Evolutionary conservation across 1,140 invertebrate genomes (phyloP).

Genomic region (Cydia fagiglandana): DNA sequence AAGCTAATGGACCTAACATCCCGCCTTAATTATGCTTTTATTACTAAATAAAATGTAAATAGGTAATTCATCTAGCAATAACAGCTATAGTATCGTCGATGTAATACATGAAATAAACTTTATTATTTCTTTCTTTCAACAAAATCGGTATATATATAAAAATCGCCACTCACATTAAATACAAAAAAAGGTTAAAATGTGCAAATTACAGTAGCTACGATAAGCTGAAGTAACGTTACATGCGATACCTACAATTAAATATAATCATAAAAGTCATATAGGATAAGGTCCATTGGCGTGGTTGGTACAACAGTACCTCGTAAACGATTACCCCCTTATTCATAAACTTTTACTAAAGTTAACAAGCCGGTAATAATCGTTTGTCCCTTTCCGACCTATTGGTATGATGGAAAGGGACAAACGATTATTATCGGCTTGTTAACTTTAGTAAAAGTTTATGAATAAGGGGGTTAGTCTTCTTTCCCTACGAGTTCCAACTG

Average conservation of each 20-base stretch:
- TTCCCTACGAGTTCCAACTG: neutral
- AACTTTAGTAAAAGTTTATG: too few relatives aligned
- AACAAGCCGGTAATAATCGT: too few relatives aligned
- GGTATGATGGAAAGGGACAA: too few relatives aligned
- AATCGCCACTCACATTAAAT: neutral
- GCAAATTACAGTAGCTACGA: neutral
- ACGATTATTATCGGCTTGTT: too few relatives aligned
- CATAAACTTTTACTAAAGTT: too few relatives aligned
- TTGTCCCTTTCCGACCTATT: too few relatives aligned
- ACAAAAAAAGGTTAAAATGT: neutral
- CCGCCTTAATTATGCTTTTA: constrained; percentile 15
- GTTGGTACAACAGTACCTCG: neutral
- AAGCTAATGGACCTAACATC: constrained; percentile 39
- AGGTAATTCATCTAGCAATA: constrained; percentile 25
- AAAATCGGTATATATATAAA: too few relatives aligned
- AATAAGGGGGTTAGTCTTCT: too few relatives aligned
- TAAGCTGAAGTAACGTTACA: neutral
- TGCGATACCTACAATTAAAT: constrained; percentile 6
- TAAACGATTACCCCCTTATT: neutral
- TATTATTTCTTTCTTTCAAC: neutral
- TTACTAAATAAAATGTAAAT: constrained; percentile 12
- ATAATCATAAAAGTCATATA: constrained; percentile 4
- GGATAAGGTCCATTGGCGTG: constrained; percentile 14
- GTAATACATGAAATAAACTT: neutral
- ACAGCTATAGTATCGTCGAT: constrained; percentile 7